Conservation (phyloP, 1,140 invertebrate species). For the Tetraneura akinire region DNA sequence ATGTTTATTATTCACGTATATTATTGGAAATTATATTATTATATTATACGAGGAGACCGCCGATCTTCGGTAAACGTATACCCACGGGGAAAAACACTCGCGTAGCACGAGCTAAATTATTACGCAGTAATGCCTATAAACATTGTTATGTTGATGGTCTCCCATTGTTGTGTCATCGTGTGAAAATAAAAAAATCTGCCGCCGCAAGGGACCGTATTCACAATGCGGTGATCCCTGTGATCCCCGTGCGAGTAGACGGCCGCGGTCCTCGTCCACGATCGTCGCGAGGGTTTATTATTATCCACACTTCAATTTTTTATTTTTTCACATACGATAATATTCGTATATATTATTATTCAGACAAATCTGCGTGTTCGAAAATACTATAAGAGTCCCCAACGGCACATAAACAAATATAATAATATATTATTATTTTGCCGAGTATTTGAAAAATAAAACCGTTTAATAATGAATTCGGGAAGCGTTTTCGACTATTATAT, state of each 20-base stretch:
- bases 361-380: too few relatives aligned
- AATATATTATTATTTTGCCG: too few relatives aligned
- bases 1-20: not conserved
- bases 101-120: constrained; percentile 19
- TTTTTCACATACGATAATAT: too few relatives aligned
- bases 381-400: too few relatives aligned
- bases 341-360: not conserved
- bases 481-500: too few relatives aligned
- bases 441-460: too few relatives aligned
- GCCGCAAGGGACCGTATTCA: constrained; percentile 36
- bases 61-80: not conserved
- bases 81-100: not conserved
- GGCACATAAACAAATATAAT: too few relatives aligned
- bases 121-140: too few relatives aligned
- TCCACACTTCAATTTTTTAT: not conserved
- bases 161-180: not conserved
- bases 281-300: not conserved
- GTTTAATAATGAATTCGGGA: too few relatives aligned
- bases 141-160: not conserved
- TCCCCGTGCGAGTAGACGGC: constrained; percentile 19
- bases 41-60: too few relatives aligned
- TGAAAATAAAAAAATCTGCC: constrained; percentile 34
- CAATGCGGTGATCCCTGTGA: too few relatives aligned
- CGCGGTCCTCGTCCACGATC: not conserved
- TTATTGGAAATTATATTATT: constrained; percentile 21